These are phyloP conservation scores for Dione vanillae DNA, from an alignment of 2,888 invertebrate species.

Conservation along the genomic window DNA sequence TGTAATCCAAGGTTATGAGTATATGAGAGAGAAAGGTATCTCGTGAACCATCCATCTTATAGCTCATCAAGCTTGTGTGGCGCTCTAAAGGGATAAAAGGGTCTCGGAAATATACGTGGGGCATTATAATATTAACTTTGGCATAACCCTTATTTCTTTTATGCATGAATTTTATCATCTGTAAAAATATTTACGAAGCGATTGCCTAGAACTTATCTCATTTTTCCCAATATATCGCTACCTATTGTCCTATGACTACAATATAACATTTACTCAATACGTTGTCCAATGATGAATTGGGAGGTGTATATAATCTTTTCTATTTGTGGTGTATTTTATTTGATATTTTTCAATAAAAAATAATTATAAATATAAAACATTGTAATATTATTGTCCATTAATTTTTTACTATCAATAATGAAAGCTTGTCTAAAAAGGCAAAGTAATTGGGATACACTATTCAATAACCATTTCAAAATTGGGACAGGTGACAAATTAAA, in stretches of 20 bases:
- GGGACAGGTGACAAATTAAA: slow-evolving; percentile 26
- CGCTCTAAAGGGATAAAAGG: slow-evolving; percentile 42
- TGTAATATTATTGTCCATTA: no score
- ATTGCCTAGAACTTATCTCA: slow-evolving; percentile 7
- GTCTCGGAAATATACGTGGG: slow-evolving; percentile 39
- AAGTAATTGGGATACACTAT: slow-evolving; percentile 30
- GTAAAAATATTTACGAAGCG: slow-evolving; percentile 28
- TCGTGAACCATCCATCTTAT: slow-evolving; percentile 41
- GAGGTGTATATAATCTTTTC: background rate
- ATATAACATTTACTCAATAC: background rate
- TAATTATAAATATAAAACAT: background rate
- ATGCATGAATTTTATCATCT: slow-evolving; percentile 27
- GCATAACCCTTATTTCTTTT: slow-evolving; percentile 27
- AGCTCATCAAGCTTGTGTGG: slow-evolving; percentile 42
- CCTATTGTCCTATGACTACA: background rate
- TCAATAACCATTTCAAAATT: slow-evolving; percentile 31
- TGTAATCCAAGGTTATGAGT: slow-evolving; percentile 38
- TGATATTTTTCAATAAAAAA: background rate
- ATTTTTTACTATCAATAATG: background rate
- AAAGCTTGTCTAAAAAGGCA: background rate
- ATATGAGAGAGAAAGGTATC: slow-evolving; percentile 39
- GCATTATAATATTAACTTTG: slow-evolving; percentile 40
- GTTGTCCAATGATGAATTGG: background rate
- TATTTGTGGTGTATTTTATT: background rate
- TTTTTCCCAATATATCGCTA: slow-evolving; percentile 8